Conservation (phyloP, 2,888 invertebrate species). For the Calliphora vomitoria region DNA sequence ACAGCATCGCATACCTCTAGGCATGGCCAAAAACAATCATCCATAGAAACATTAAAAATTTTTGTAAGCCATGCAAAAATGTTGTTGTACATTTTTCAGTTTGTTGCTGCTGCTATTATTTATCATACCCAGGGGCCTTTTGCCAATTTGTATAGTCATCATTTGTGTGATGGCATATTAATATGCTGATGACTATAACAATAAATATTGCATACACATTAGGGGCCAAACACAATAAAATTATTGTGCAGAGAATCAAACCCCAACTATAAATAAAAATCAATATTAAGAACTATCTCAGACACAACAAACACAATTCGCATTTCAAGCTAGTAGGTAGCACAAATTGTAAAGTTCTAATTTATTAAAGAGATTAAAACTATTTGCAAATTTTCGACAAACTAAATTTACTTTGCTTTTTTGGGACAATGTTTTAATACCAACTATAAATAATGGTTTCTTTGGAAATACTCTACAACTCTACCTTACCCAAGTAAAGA, state of each 20-base stretch:
- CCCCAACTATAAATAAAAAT: neutral
- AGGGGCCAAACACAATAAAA: conserved; percentile 33
- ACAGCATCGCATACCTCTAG: conserved; percentile 46
- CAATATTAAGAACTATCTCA: conserved; percentile 11
- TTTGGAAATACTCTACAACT: conserved; percentile 26
- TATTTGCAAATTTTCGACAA: neutral
- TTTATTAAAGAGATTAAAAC: conserved; percentile 9
- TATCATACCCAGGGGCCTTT: conserved; percentile 61
- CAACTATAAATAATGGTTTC: conserved; percentile 45
- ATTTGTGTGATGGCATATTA: conserved; percentile 66
- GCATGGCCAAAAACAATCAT: conserved; percentile 6
- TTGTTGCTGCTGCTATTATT: conserved; percentile 30
- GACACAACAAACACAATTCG: neutral
- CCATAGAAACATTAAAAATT: conserved; percentile 12
- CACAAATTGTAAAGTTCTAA: neutral
- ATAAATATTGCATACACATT: conserved; percentile 70
- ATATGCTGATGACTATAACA: conserved; percentile 69
- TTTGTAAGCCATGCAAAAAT: conserved; percentile 8
- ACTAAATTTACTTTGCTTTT: neutral
- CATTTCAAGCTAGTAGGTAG: no score
- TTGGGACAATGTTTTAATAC: neutral
- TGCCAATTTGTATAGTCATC: conserved; percentile 69
- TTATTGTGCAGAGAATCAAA: neutral
- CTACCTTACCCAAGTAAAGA: neutral
- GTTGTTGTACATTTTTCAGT: neutral